phyloP scores from a whole-genome alignment of 2,888 invertebrate species.

The Trichogramma dendrolimi region DNA sequence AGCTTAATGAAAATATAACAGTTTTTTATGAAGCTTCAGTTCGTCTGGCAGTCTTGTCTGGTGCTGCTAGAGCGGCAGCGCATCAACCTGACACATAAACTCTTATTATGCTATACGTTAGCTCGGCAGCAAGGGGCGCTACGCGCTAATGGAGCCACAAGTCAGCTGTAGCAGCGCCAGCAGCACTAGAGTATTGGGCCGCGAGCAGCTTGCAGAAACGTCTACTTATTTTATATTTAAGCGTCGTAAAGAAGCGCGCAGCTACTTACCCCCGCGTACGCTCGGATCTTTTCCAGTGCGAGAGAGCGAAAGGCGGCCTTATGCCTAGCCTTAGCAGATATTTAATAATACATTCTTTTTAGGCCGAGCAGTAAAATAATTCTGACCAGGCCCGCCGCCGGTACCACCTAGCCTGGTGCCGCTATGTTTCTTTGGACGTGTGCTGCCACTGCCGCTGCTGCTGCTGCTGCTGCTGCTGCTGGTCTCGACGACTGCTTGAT shows the following conservation, averaged over 20 bases:
- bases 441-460: neutral
- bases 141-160: constrained; percentile 52
- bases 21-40: constrained; percentile 44
- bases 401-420: neutral
- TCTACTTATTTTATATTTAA: constrained; percentile 53
- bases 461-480: no score
- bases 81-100: constrained; percentile 53
- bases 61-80: constrained; percentile 35
- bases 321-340: constrained; percentile 29
- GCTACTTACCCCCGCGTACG: constrained; percentile 47
- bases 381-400: constrained; percentile 2
- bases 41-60: constrained; percentile 47
- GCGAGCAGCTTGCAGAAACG: constrained; percentile 33
- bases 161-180: constrained; percentile 40
- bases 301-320: neutral
- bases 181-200: constrained; percentile 21
- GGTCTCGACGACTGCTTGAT: no score
- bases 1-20: constrained; percentile 52
- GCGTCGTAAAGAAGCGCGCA: constrained; percentile 48
- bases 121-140: constrained; percentile 29
- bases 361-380: neutral
- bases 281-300: neutral
- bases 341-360: constrained; percentile 46
- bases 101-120: constrained; percentile 53
- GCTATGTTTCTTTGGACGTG: neutral